phyloP scores from a whole-genome alignment of 2,888 invertebrate genomes.

The Tolmerus cingulatus region DNA sequence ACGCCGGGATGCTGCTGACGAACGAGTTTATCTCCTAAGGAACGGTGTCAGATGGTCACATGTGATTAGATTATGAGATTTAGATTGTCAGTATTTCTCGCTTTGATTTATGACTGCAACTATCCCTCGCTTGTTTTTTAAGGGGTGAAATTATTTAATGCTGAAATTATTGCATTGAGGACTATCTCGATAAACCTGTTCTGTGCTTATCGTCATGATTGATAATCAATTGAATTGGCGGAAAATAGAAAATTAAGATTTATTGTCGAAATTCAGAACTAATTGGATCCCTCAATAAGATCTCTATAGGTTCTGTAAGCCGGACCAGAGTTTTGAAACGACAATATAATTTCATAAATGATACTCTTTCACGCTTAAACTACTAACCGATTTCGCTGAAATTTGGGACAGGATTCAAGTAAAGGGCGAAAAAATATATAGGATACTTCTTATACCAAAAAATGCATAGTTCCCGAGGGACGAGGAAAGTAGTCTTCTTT shows the following conservation, averaged over 20 bases:
- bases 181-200: not conserved
- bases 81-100: constrained; percentile 44
- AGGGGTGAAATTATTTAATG: not conserved
- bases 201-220: not conserved
- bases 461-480: too few species aligned
- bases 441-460: too few species aligned
- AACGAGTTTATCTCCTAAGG: constrained; percentile 19
- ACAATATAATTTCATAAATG: too few species aligned
- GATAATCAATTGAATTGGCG: not conserved
- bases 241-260: not conserved
- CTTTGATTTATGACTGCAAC: constrained; percentile 21
- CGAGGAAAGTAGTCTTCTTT: too few species aligned
- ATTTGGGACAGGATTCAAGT: too few species aligned
- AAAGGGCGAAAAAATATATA: too few species aligned
- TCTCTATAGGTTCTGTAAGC: not conserved
- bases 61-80: constrained; percentile 47
- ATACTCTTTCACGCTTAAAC: too few species aligned
- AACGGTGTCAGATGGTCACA: constrained; percentile 47
- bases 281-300: not conserved
- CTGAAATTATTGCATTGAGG: not conserved
- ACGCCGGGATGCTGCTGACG: not conserved
- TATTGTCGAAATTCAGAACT: not conserved
- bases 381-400: too few species aligned
- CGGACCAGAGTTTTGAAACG: too few species aligned
- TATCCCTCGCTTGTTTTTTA: not conserved